phyloP scores from a whole-genome alignment of 2,888 invertebrate species.

The Cantharis flavilabris region DNA sequence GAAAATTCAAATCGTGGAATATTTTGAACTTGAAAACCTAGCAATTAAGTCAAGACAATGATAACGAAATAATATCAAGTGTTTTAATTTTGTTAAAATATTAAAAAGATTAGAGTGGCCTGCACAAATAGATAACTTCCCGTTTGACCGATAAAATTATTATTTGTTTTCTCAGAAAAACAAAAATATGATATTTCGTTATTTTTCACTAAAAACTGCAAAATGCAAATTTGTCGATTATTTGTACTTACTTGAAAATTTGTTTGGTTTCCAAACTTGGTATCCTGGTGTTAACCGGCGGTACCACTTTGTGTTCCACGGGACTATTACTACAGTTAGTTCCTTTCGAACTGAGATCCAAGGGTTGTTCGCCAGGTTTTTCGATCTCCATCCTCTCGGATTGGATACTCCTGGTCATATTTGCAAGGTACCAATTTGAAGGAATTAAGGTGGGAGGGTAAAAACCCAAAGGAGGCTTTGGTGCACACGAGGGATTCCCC shows the following conservation, averaged over 20 bases:
- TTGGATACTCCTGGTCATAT: constrained; percentile 59
- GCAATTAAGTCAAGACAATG: constrained; percentile 4
- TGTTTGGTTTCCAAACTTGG: constrained; percentile 62
- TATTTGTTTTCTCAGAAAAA: constrained; percentile 44
- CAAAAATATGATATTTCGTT: constrained; percentile 30
- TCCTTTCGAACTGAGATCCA: constrained; percentile 85
- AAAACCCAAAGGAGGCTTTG: constrained; percentile 48
- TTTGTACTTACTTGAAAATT: constrained; percentile 69
- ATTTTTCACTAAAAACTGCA: background rate
- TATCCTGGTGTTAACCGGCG: constrained; percentile 46
- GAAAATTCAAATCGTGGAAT: background rate
- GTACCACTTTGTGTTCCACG: constrained; percentile 45
- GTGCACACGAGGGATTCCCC: constrained; percentile 33
- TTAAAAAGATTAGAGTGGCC: constrained; percentile 27
- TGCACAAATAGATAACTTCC: constrained; percentile 34
- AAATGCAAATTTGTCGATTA: too few relatives aligned
- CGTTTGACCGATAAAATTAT: constrained; percentile 54
- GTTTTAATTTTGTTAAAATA: constrained; percentile 29
- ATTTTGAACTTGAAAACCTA: background rate
- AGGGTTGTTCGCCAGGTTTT: constrained; percentile 69
- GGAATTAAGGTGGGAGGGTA: constrained; percentile 49
- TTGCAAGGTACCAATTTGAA: constrained; percentile 55
- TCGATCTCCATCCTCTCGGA: constrained; percentile 38
- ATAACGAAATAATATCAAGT: constrained; percentile 23
- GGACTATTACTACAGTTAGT: constrained; percentile 55